Evolutionary conservation across 2,113 vertebrate genomes (phyloP).

Genomic region (Promerops cafer): DNA sequence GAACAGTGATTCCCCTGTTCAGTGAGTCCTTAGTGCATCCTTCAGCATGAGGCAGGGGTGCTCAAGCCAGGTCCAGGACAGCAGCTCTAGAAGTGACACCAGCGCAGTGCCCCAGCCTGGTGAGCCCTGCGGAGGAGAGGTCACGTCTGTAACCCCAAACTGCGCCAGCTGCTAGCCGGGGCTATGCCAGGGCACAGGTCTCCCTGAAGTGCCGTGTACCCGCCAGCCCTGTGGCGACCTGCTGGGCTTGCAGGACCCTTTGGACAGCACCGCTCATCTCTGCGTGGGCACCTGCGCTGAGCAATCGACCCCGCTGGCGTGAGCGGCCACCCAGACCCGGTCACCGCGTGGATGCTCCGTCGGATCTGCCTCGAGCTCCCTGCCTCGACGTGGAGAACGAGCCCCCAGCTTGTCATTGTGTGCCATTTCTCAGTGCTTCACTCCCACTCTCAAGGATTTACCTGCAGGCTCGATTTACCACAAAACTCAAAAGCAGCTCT

Average conservation of each 20-base stretch:
- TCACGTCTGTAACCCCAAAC: rapidly evolving
- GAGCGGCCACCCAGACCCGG: rapidly evolving
- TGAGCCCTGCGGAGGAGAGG: neutral
- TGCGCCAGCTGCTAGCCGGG: neutral
- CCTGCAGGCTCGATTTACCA: neutral
- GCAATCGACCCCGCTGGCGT: rapidly evolving
- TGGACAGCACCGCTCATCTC: rapidly evolving
- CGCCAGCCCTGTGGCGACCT: neutral
- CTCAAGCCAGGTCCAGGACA: neutral
- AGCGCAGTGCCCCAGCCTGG: neutral
- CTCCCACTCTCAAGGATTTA: neutral
- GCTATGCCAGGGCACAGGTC: rapidly evolving
- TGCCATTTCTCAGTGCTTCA: neutral
- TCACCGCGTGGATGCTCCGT: rapidly evolving
- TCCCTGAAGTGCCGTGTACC: rapidly evolving
- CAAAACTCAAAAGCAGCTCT: neutral
- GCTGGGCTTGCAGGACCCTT: neutral
- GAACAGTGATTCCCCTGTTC: neutral
- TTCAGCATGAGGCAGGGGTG: neutral
- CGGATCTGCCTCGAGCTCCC: rapidly evolving
- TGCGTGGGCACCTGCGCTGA: rapidly evolving
- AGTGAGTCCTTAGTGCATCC: neutral
- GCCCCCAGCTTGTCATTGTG: neutral
- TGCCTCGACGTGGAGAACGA: neutral
- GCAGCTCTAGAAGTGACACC: neutral